Conservation (phyloP, 2,113 vertebrate species). For the Mustela nigripes region DNA sequence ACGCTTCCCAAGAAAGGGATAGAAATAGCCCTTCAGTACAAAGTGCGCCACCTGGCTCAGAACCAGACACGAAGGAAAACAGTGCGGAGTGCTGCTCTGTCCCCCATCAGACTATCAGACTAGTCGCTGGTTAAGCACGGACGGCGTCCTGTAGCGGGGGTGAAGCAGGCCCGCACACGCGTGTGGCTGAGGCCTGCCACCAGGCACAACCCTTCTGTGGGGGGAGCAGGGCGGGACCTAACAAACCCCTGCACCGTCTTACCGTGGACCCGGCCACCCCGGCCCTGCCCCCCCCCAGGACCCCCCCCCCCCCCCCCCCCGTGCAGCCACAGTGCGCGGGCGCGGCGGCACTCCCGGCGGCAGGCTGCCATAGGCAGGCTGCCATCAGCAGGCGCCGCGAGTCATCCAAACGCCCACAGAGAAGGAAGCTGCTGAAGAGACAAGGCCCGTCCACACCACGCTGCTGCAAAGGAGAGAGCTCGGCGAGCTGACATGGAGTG, state of each 20-base stretch:
- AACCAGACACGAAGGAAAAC: neutral
- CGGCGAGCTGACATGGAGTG: neutral
- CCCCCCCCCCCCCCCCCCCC: neutral
- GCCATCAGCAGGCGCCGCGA: neutral
- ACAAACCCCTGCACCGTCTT: neutral
- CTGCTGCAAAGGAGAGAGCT: neutral
- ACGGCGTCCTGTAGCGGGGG: neutral
- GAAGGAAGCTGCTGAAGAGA: neutral
- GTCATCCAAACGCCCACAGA: neutral
- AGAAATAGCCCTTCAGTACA: neutral
- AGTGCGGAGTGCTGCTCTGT: neutral
- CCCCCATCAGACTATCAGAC: no score
- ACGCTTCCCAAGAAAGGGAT: neutral
- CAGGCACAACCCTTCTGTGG: neutral
- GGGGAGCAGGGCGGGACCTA: no score
- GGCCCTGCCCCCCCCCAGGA: neutral
- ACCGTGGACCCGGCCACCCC: neutral
- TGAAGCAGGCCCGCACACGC: accelerated
- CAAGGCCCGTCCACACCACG: no score
- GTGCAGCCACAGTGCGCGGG: neutral
- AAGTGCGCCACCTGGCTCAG: neutral
- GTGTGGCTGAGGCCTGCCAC: neutral
- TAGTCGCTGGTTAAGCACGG: neutral
- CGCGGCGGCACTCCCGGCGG: neutral
- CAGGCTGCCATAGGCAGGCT: neutral